These are phyloP conservation scores for Zaprionus davidi DNA, from an alignment of 1,140 invertebrate species.

Conservation along the genomic window DNA sequence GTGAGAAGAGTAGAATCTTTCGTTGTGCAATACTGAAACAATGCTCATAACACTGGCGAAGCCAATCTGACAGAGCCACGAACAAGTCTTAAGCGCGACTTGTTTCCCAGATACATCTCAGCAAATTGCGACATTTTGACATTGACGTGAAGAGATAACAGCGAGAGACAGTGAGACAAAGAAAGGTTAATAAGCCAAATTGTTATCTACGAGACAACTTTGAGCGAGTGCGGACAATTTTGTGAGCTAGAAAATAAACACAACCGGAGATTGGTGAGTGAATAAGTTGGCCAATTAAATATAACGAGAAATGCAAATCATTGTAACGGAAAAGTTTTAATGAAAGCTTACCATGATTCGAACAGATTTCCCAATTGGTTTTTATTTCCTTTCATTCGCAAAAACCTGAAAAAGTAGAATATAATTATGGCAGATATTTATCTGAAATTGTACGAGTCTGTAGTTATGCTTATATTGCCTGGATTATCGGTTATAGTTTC, in stretches of 20 bases:
- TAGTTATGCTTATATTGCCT: neutral
- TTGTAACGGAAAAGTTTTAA: constrained; percentile 3
- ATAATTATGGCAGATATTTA: neutral
- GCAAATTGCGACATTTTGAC: constrained; percentile 41
- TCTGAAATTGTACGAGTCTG: neutral
- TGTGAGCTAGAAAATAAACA: constrained; percentile 5
- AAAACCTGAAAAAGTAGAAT: neutral
- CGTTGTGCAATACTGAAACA: constrained; percentile 19
- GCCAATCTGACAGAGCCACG: constrained; percentile 22
- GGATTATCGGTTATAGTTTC: neutral
- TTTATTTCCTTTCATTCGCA: neutral
- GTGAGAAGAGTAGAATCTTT: constrained; percentile 8
- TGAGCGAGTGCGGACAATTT: constrained; percentile 21
- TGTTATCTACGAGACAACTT: constrained; percentile 18
- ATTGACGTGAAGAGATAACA: constrained; percentile 48
- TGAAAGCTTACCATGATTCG: neutral
- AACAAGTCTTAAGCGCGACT: constrained; percentile 8
- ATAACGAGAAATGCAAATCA: neutral
- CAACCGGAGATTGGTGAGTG: neutral
- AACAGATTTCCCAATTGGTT: neutral
- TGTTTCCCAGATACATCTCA: constrained; percentile 14
- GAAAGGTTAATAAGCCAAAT: constrained; percentile 35
- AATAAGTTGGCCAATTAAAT: neutral
- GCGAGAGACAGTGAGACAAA: neutral
- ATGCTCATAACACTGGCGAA: constrained; percentile 8